Evolutionary conservation across 2,797 vertebrate genomes (phyloP), one percentile per base, ranked within the genome.

Genomic region (Rhabdomys pumilio): DNA sequence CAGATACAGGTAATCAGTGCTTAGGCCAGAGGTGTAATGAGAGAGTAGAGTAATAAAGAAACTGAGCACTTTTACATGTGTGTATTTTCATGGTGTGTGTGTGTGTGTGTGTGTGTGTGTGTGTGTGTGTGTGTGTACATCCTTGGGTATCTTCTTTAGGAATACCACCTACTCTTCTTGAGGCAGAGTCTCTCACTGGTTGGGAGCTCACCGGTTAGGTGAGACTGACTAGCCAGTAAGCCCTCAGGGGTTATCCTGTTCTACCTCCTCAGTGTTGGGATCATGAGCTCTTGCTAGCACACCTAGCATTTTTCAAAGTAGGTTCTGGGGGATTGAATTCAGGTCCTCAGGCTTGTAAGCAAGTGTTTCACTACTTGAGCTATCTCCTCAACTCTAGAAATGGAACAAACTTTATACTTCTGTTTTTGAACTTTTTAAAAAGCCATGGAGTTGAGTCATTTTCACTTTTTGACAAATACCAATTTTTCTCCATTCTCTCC

Each of bases 401-500:
- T 3, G 1, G 10, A 44, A 4, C 87, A n/a, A 50, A 15, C 65
- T 91, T 84, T 84, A 83, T n/a, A 72, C 13, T 84, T 94, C 47
- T 86, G 29, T 44, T 90, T 94, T 61, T 96, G 47, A 94, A 96
- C 15, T 20, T 91, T 85, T 79, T 11, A 50, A 89, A 69, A 82
- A n/a, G 29, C 73, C 12, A 1, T 67, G 61, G 15, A 89, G 59
- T 59, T 79, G 79, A 95, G 26, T 76, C 38, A 53, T 55, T 94
- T 94, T 88, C 84, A 26, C 34, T 47, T 97, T 73, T 89, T 79
- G 29, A 95, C 22, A 89, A 91, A 87, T 59, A 24, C 26, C 3
- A 3, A 75, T 63, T 91, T 93, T 81, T 19, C 65, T 95, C 14
- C n/a, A 50, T 67, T 57, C 50, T 75, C 41, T 93, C 92, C 34